A percentile compares a stretch with the other conserved stretches of the same genome.
Conservation (phyloP, 2,797 vertebrate genomes). For the Meda fulgida region DNA sequence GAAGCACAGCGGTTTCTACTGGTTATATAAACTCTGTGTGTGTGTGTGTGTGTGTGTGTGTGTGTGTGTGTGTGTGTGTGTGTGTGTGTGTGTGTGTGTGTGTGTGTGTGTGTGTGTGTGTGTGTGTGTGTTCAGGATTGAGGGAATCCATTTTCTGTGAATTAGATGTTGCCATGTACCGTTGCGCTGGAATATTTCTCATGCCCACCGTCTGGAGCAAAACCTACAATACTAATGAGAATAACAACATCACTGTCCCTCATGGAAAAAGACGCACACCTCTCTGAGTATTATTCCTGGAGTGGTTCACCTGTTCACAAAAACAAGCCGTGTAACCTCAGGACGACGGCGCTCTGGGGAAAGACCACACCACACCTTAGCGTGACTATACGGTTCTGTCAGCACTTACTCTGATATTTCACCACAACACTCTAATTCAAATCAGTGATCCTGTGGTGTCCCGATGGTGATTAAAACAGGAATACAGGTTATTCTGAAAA, state of each 20-base stretch:
- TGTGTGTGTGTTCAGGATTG: background rate
- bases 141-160: constrained; percentile 30
- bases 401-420: background rate
- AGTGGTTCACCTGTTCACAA: constrained; percentile 18
- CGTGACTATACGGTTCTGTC: background rate
- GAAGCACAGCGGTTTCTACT: constrained; percentile 19
- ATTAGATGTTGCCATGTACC: constrained; percentile 44
- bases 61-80: too few relatives aligned
- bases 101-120: constrained; percentile 11
- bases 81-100: constrained; percentile 3
- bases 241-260: constrained; percentile 19
- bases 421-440: background rate
- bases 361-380: constrained; percentile 12
- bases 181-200: constrained; percentile 49
- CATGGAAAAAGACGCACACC: background rate
- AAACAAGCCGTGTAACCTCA: constrained; percentile 30
- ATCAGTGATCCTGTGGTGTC: constrained; percentile 1
- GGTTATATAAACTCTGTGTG: background rate
- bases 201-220: constrained; percentile 17
- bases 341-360: constrained; percentile 6
- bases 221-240: constrained; percentile 47
- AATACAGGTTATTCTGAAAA: background rate
- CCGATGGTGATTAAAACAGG: background rate
- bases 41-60: too few relatives aligned
- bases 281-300: constrained; percentile 29